A percentile compares a stretch with the other conserved stretches of the same genome.
These are phyloP conservation scores for Nemoura dubitans DNA, from an alignment of 2,888 invertebrate genomes.

Conservation along the genomic window DNA sequence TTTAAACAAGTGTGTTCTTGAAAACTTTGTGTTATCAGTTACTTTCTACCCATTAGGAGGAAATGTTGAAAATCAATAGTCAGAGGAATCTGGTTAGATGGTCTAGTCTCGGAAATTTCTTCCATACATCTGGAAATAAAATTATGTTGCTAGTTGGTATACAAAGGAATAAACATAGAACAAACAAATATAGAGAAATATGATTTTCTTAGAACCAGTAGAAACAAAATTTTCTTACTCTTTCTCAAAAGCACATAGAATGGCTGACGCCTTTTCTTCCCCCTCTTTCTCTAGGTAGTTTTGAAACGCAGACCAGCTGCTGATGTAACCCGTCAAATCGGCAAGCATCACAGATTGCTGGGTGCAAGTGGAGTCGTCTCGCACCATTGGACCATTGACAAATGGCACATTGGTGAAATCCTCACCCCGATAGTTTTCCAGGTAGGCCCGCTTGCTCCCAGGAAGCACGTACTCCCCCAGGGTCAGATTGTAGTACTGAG, in stretches of 20 bases:
- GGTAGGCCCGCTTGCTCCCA: constrained; percentile 54
- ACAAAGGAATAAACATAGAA: background rate
- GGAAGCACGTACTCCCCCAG: constrained; percentile 53
- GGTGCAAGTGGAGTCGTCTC: constrained; percentile 55
- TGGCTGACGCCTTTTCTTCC: constrained; percentile 52
- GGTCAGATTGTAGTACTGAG: constrained; percentile 53
- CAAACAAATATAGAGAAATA: no score
- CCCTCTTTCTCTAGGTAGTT: constrained; percentile 55
- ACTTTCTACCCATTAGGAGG: constrained; percentile 45
- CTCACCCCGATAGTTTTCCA: constrained; percentile 53
- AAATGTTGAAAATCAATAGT: constrained; percentile 42
- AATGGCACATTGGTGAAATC: constrained; percentile 52
- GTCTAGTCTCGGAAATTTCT: background rate
- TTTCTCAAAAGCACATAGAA: constrained; percentile 54
- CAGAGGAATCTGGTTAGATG: constrained; percentile 36
- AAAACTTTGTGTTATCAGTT: no score
- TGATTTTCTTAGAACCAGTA: no score
- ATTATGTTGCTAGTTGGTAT: background rate
- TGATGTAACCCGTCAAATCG: constrained; percentile 56
- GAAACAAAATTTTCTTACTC: constrained; percentile 50
- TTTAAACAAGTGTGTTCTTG: no score
- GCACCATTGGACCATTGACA: constrained; percentile 50
- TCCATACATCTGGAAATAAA: constrained; percentile 44
- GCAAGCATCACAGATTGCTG: constrained; percentile 54
- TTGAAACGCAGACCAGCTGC: constrained; percentile 57